These are phyloP conservation scores for Tragelaphus imberbis DNA, from an alignment of 2,113 vertebrate genomes.

Conservation along the genomic window DNA sequence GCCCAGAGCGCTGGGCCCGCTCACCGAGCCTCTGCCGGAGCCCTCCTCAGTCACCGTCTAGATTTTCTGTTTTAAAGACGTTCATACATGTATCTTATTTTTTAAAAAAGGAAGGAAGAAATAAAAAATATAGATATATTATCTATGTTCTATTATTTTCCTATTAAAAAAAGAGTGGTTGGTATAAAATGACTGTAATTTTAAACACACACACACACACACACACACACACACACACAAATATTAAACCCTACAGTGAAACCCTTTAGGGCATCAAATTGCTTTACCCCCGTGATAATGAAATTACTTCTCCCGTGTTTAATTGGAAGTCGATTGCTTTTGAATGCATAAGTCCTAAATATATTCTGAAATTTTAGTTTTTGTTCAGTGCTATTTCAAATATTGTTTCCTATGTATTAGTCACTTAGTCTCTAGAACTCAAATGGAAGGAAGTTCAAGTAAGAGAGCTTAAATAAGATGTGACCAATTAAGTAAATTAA, in stretches of 20 bases:
- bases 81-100: background rate
- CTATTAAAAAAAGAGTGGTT: background rate
- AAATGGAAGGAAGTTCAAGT: slow-evolving; percentile 18
- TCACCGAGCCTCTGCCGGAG: background rate
- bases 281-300: background rate
- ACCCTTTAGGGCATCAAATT: background rate
- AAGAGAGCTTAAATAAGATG: background rate
- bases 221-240: background rate
- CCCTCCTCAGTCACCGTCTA: background rate
- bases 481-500: slow-evolving; percentile 14
- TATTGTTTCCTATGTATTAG: background rate
- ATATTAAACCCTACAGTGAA: background rate
- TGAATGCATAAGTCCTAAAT: slow-evolving; percentile 8
- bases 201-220: background rate
- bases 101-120: background rate
- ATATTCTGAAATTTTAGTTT: background rate
- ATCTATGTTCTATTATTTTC: background rate
- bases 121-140: background rate
- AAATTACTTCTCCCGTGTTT: background rate
- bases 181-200: background rate
- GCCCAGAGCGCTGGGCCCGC: background rate
- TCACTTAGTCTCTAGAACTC: background rate
- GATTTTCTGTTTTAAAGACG: background rate
- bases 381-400: background rate
- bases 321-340: slow-evolving; percentile 13